Base-by-base conservation (phyloP, 2,888 invertebrate genomes). In the Operophtera brumata region DNA sequence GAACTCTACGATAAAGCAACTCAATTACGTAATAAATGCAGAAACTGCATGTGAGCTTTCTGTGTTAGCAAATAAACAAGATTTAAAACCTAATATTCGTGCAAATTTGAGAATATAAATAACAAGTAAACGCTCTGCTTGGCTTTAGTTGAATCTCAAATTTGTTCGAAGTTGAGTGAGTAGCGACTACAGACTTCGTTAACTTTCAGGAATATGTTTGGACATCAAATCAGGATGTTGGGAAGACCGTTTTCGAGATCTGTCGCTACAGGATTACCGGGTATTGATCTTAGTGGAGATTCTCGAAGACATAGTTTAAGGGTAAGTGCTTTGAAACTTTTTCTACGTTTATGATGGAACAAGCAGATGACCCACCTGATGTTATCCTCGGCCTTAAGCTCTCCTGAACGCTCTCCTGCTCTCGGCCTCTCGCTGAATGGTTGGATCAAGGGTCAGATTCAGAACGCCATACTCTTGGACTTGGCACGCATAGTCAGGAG, bases 241-340 rank as follows among this genome's bases (percentile, higher is more conserved):
- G 93, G 93, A 66, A 86, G 93, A 69, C 92, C 92, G 45, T 93
- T 93, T 76, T 93, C 93, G 57, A 91, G 93, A 70, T 93, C 93
- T 39, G 92, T 93, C 53, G 92, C 92, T 26, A 92, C 92, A 58
- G 91, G 92, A 25, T 82, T 92, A 60, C 89, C 90, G 11, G 90
- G 90, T 44, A 91, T 91, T 47, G 88, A 87, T 71, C 78, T 89
- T 37, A 90, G 77, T 61, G 86, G 82, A 34, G 92, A 92, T 63
- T 90, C 91, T 11, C 85, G 92, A 63, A 84, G 92, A 70, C 91
- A 92, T 67, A 92, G 92, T 75, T 82, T 92, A 64, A 82, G 92
- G 82, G 92, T 92, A 85, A 86, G 87, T 51, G 12, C 41, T 13
- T 11, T 34, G 11, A 46, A 32, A 1, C 8, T 12, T 25, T 12